Conservation (phyloP, 2,888 invertebrate genomes). For the Troglohyphantes excavatus region DNA sequence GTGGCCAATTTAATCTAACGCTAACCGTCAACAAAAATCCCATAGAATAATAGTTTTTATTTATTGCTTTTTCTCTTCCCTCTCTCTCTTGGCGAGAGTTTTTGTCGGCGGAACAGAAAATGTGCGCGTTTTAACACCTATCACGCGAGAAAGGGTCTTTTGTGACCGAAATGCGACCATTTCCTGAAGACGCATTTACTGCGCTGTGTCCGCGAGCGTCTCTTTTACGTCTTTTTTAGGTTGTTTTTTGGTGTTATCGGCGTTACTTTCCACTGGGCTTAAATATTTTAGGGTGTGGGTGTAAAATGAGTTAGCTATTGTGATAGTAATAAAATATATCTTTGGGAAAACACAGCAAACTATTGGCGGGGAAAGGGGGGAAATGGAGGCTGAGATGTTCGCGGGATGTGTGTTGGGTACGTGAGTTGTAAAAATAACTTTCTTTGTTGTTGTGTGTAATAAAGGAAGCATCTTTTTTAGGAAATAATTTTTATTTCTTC, state of each 20-base stretch:
- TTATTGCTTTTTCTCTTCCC: conserved; percentile 56
- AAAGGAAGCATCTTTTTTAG: too few species aligned
- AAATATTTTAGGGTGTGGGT: conserved; percentile 8
- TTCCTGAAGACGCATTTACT: conserved; percentile 10
- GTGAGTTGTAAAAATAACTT: too few species aligned
- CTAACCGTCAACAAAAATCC: conserved; percentile 31
- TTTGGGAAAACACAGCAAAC: neutral
- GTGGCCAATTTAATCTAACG: conserved; percentile 49
- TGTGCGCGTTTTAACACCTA: conserved; percentile 23
- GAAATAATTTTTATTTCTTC: too few species aligned
- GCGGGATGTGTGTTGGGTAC: too few species aligned
- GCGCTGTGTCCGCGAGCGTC: too few species aligned
- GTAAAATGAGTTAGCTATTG: conserved; percentile 28
- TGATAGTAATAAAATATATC: conserved; percentile 54
- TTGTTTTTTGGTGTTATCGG: too few species aligned
- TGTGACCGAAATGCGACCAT: conserved; percentile 21
- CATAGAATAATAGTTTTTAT: conserved; percentile 47
- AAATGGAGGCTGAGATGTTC: too few species aligned
- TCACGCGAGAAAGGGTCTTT: conserved; percentile 10
- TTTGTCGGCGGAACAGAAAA: conserved; percentile 10
- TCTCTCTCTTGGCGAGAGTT: neutral
- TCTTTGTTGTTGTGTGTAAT: conserved; percentile 13
- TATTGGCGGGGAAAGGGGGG: neutral
- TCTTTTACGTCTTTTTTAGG: too few species aligned
- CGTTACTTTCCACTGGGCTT: too few species aligned